phyloP scores from a whole-genome alignment of 2,113 vertebrate species.

The Labrus mixtus region DNA sequence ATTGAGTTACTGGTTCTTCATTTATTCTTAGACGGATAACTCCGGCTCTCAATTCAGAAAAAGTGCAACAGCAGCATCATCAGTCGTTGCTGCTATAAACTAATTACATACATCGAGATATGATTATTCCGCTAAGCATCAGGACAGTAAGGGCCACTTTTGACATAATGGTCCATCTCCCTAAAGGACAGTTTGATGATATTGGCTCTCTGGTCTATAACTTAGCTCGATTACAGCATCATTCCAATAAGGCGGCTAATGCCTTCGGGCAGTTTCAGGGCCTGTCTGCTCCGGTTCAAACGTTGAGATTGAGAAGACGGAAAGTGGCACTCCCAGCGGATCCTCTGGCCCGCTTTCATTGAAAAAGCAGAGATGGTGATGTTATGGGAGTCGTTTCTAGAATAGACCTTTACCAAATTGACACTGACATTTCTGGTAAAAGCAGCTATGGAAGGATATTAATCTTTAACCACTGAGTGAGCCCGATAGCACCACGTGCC shows the following conservation, averaged over 20 bases:
- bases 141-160: conserved; percentile 28
- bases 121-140: conserved; percentile 5
- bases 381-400: conserved; percentile 46
- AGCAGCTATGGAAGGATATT: conserved; percentile 19
- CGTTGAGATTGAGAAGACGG: conserved; percentile 13
- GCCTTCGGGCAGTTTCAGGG: conserved; percentile 1
- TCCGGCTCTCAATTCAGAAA: conserved; percentile 27
- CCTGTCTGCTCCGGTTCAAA: conserved; percentile 13
- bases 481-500: background rate
- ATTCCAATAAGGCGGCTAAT: conserved; percentile 25
- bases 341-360: conserved; percentile 10
- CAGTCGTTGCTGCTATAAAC: conserved; percentile 31
- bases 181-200: conserved; percentile 37
- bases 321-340: conserved; percentile 21
- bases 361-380: conserved; percentile 24
- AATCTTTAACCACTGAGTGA: conserved; percentile 29
- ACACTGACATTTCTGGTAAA: conserved; percentile 43
- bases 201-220: conserved; percentile 52
- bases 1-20: conserved; percentile 52
- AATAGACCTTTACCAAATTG: conserved; percentile 47
- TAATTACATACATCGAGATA: conserved; percentile 48
- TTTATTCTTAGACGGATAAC: conserved; percentile 35
- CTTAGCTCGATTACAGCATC: conserved; percentile 41
- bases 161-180: conserved; percentile 45
- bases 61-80: conserved; percentile 36